Percentiles rank a stretch among this genome's conserved stretches.
These are phyloP conservation scores for Agrochola circellaris DNA, from an alignment of 2,888 invertebrate species.

Conservation along the genomic window DNA sequence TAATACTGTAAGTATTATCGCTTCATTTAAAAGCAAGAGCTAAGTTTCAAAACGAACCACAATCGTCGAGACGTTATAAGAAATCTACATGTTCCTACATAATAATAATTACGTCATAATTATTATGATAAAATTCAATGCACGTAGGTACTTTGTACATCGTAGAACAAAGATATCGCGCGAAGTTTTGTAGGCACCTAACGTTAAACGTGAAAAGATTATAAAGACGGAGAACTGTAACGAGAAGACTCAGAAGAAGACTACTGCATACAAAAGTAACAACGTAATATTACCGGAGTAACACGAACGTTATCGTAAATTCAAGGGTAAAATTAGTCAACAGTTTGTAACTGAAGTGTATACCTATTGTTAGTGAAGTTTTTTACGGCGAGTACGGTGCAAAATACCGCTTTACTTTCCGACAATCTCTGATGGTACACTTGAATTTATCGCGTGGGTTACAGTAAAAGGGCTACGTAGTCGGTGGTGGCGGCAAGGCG, in stretches of 20 bases:
- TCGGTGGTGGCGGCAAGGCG: conserved; percentile 74
- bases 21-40: conserved; percentile 14
- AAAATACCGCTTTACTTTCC: conserved; percentile 71
- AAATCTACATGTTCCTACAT: neutral
- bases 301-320: conserved; percentile 52
- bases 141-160: conserved; percentile 48
- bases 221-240: conserved; percentile 51
- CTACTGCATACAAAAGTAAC: conserved; percentile 45
- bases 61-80: neutral
- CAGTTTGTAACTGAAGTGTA: conserved; percentile 62
- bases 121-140: conserved; percentile 49
- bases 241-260: conserved; percentile 32
- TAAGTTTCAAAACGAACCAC: conserved; percentile 12
- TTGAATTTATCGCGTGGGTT: conserved; percentile 83
- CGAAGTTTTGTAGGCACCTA: conserved; percentile 57
- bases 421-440: conserved; percentile 82
- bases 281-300: conserved; percentile 41
- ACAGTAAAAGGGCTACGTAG: conserved; percentile 79
- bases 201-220: conserved; percentile 62
- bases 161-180: conserved; percentile 49
- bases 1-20: neutral
- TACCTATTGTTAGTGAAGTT: conserved; percentile 65
- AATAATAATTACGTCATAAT: conserved; percentile 39
- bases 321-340: conserved; percentile 62
- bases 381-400: conserved; percentile 67